Base-by-base conservation (phyloP, 2,113 vertebrate genomes). In the Seriola quinqueradiata region DNA sequence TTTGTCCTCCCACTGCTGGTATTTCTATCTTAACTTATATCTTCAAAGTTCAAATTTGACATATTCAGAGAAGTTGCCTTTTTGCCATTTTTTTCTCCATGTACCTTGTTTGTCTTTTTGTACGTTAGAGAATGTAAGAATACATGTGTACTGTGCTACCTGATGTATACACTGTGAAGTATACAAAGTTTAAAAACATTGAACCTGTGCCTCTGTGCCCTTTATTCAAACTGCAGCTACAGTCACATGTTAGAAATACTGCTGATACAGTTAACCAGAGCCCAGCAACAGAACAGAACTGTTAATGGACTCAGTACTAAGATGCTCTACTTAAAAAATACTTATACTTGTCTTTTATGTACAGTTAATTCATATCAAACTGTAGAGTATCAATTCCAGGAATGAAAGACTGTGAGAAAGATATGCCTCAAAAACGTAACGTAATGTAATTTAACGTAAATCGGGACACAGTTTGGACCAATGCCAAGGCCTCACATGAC, bases 171-270 rank as follows among this genome's bases (percentile, higher is more conserved):
- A 48, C 59, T 59, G 28, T 44, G 61, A 67, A 7, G 59, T 48
- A 88, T 73, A 65, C 76, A 77, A 61, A 83, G 65, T 44, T 48
- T 50, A 38, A 57, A 81, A 70, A 65, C 5, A 36, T n/a, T 42
- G 10, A 42, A 42, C 40, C 9, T 42, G 40, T 42, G 8, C 8
- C 28, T 42, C 63, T 46, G 6, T 73, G 38, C 17, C 23, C 11
- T 36, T 65, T 28, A 46, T 78, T 77, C 9, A 70, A 75, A 74
- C n/a, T 57, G 13, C 48, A 64, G 46, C 52, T 23, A 28, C 34
- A 65, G 23, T 4, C 36, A 60, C 12, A 34, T 17, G 17, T 25
- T 46, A 52, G 4, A 42, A 46, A 77, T 46, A 17, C 4, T 68
- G 25, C 28, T 28, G 28, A 28, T 28, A 28, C 28, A 28, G 28